These are phyloP conservation scores for Drosophila bocqueti DNA, from an alignment of 1,140 invertebrate species.

Conservation along the genomic window DNA sequence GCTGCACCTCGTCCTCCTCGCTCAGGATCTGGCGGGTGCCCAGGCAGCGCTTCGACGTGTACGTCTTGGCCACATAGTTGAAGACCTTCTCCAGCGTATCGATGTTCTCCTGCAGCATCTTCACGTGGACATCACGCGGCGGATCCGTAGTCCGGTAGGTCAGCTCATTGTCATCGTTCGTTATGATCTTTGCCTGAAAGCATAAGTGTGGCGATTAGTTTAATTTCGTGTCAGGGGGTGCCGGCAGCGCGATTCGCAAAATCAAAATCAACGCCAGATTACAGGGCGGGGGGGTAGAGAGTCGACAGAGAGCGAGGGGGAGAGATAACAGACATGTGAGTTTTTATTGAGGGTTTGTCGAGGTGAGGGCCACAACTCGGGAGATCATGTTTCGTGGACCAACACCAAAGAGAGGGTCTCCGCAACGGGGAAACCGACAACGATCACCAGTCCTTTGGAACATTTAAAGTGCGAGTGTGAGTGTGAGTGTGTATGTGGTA, in stretches of 20 bases:
- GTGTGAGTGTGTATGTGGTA: conserved; percentile 15
- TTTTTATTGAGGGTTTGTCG: conserved; percentile 21
- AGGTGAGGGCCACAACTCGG: conserved; percentile 41
- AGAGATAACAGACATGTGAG: conserved; percentile 48
- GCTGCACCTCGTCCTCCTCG: conserved; percentile 97
- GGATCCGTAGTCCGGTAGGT: conserved; percentile 90
- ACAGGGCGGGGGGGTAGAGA: not conserved
- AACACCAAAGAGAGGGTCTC: conserved; percentile 45
- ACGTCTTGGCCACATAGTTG: conserved; percentile 90
- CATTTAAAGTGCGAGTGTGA: conserved; percentile 41
- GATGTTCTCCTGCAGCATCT: conserved; percentile 90
- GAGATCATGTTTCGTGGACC: conserved; percentile 48
- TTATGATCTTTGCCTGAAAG: conserved; percentile 80
- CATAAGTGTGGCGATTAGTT: conserved; percentile 28
- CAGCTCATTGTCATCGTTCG: conserved; percentile 86
- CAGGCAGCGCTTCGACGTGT: conserved; percentile 91
- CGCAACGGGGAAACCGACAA: conserved; percentile 11
- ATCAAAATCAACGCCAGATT: conserved; percentile 35
- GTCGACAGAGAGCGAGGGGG: conserved; percentile 16
- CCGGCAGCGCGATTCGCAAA: not conserved
- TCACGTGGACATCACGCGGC: conserved; percentile 89
- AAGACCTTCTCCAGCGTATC: conserved; percentile 96
- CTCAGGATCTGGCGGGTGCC: conserved; percentile 96
- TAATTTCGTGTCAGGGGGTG: not conserved
- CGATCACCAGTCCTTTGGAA: conserved; percentile 49